phyloP scores from a whole-genome alignment of 2,888 invertebrate genomes.

The Phyllotreta striolata region DNA sequence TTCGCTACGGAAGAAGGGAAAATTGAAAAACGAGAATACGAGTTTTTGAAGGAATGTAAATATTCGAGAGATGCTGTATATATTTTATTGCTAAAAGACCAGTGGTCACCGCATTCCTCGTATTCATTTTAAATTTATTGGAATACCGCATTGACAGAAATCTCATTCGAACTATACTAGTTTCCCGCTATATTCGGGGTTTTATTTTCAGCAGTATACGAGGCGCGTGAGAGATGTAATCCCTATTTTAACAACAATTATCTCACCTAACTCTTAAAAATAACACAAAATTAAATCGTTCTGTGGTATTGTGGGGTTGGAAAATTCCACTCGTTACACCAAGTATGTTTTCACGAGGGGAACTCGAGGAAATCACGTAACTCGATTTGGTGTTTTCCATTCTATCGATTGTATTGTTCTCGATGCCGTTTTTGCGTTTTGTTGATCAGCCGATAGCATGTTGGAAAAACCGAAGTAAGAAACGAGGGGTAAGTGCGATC shows the following conservation, averaged over 20 bases:
- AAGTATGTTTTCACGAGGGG: neutral
- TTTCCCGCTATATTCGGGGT: no score
- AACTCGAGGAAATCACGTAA: conserved; percentile 16
- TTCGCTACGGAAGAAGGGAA: conserved; percentile 1
- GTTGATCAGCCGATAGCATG: conserved; percentile 42
- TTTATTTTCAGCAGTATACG: no score
- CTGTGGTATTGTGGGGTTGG: no score
- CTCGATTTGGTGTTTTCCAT: neutral
- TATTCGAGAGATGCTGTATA: conserved; percentile 38
- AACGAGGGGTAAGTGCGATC: conserved; percentile 30
- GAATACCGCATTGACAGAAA: conserved; percentile 57
- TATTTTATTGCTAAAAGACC: conserved; percentile 46
- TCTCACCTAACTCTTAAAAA: no score
- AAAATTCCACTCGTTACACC: no score
- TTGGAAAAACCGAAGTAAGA: conserved; percentile 37
- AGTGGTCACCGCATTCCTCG: conserved; percentile 50
- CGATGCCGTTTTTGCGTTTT: conserved; percentile 51
- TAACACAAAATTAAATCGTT: no score
- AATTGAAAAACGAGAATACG: conserved; percentile 32
- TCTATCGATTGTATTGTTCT: conserved; percentile 42
- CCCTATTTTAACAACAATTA: no score
- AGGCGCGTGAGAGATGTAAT: no score
- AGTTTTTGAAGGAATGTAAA: conserved; percentile 41
- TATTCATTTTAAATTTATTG: conserved; percentile 55
- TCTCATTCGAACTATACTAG: neutral